phyloP scores from a whole-genome alignment of 2,888 invertebrate genomes.

The Sceliomorpha sp. region DNA sequence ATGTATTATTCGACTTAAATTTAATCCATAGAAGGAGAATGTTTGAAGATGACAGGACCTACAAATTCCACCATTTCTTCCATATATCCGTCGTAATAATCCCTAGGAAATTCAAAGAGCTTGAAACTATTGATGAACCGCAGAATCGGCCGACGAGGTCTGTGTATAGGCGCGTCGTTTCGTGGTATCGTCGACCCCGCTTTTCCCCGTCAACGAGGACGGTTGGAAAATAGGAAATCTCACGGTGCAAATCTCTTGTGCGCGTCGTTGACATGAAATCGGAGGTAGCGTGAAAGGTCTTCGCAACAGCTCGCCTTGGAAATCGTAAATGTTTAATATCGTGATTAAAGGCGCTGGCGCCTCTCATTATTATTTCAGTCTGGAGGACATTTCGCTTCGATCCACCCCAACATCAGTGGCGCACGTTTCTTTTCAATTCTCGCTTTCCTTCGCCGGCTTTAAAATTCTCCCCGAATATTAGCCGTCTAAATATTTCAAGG shows the following conservation, averaged over 20 bases:
- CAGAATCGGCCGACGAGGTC: too few species aligned
- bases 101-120: too few species aligned
- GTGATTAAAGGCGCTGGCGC: constrained; percentile 79
- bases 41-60: too few species aligned
- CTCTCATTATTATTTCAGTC: constrained; percentile 80
- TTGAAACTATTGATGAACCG: too few species aligned
- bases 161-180: too few species aligned
- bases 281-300: constrained; percentile 48
- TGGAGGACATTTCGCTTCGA: constrained; percentile 73
- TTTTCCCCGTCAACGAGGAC: constrained; percentile 9
- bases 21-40: too few species aligned
- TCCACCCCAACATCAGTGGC: constrained; percentile 55
- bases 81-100: too few species aligned
- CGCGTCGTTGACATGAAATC: constrained; percentile 51
- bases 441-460: constrained; percentile 68
- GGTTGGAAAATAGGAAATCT: constrained; percentile 26
- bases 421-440: constrained; percentile 74
- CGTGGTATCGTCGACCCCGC: too few species aligned
- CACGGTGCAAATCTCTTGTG: constrained; percentile 40
- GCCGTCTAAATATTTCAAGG: constrained; percentile 77
- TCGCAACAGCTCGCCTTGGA: constrained; percentile 58
- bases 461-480: constrained; percentile 76
- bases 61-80: too few species aligned
- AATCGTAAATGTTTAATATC: constrained; percentile 80
- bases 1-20: too few species aligned